These are phyloP conservation scores for Arge pagana DNA, from an alignment of 2,888 invertebrate genomes.

Conservation along the genomic window DNA sequence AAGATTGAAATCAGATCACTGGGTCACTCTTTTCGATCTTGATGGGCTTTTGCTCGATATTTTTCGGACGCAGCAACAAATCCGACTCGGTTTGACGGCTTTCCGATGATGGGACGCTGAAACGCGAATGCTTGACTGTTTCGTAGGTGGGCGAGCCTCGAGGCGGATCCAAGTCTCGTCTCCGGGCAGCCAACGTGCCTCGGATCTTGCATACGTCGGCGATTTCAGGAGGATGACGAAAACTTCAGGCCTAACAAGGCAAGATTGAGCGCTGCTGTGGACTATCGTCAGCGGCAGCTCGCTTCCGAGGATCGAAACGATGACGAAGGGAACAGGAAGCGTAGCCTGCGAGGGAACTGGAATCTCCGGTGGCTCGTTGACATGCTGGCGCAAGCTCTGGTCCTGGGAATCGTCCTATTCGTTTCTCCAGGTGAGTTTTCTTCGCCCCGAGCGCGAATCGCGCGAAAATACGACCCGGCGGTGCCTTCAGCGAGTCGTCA, in stretches of 20 bases:
- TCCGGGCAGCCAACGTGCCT: constrained; percentile 55
- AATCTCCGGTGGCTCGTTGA: constrained; percentile 50
- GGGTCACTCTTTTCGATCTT: too few relatives aligned
- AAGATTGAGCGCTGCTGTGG: constrained; percentile 28
- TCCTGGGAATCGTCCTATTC: constrained; percentile 53
- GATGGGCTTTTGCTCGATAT: too few relatives aligned
- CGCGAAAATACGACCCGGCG: too few relatives aligned
- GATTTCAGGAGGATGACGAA: constrained; percentile 34
- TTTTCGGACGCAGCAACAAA: too few relatives aligned
- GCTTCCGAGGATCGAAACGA: constrained; percentile 17
- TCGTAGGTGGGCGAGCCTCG: constrained; percentile 37
- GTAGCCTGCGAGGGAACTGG: constrained; percentile 42
- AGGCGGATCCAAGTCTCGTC: constrained; percentile 37
- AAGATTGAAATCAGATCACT: too few relatives aligned
- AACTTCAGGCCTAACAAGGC: constrained; percentile 35
- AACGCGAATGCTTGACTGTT: too few relatives aligned
- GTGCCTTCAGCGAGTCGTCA: too few relatives aligned
- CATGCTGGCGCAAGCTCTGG: constrained; percentile 49
- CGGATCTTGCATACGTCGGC: constrained; percentile 33
- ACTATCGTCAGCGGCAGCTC: constrained; percentile 15
- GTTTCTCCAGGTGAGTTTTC: constrained; percentile 49
- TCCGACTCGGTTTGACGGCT: too few relatives aligned
- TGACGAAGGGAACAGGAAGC: constrained; percentile 38
- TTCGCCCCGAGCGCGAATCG: not conserved
- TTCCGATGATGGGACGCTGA: too few relatives aligned